Base-by-base conservation (phyloP, 2,888 invertebrate species). In the Leptinotarsa rubiginosa region DNA sequence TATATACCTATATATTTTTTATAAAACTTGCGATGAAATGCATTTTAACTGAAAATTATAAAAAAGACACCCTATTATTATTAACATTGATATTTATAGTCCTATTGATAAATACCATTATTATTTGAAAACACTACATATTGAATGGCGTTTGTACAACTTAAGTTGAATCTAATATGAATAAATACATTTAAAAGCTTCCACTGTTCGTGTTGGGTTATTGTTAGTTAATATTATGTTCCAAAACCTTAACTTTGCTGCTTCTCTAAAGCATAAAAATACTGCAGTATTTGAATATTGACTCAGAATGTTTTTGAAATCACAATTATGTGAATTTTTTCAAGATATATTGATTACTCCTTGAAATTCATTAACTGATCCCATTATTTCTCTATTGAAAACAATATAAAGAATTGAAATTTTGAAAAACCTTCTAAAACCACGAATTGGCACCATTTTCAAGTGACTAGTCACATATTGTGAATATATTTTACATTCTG, bases 251-350 rank as follows among this genome's bases (percentile, higher is more conserved):
- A 7, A n/a, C 2, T 41, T 47, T 18, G 47, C 56, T 18, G 47
- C 56, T 69, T 59, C 20, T 10, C 59, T 20, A 22, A 22, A 68
- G 31, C 50, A 52, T 20, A 3, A 67, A 25, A 49, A 18, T 52
- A 31, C 49, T 67, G 25, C 49, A 49, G 25, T 25, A n/a, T 22
- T 25, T 25, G 22, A 31, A 31, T n/a, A 67, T 67, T 68, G 47
- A 67, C 52, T 72, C 72, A 75, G 75, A 75, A 75, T 75, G 75
- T 72, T 72, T 50, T 68, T 50, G 62, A 69, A 72, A 69, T 75
- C 75, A 75, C 75, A 72, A 72, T 66, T n/a, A 70, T 67, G 74
- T 74, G 74, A 73, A 22, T 20, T 18, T n/a, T 47, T 47, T 20
- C 18, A 22, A 16, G 41, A 52, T 50, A 70, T 52, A 56, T 18